Base-by-base conservation (phyloP, 2,888 invertebrate genomes). In the Synanthedon tipuliformis region DNA sequence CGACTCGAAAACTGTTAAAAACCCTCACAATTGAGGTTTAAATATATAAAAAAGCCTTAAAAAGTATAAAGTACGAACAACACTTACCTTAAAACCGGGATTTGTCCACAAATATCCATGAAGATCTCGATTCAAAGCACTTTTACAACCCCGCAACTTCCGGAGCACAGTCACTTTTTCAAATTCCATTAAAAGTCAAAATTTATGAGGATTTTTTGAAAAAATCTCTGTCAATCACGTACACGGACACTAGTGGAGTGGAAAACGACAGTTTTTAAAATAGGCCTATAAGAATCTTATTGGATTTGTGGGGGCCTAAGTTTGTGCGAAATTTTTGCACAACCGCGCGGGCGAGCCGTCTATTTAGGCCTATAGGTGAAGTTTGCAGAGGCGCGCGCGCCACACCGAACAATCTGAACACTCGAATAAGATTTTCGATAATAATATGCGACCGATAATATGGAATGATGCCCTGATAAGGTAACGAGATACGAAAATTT, bases 211-310 rank as follows among this genome's bases (percentile, higher is more conserved):
- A 59, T 59, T 70, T 69, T 64, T 52, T 48, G 34, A 18, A 60
- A 66, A 73, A 80, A 69, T 59, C 53, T 57, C 53, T 57, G 57
- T 71, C 69, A 79, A 72, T 67, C 65, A 41, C 54, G 68, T 62
- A 71, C 63, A 67, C 50, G 49, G 61, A 34, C 54, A 64, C 65
- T 68, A 66, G 56, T 45, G n/a, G 60, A 57, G 53, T 59, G 57
- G 53, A 61, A 65, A 68, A 56, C 50, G 57, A 54, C 51, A 59
- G 61, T 67, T 60, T 62, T 68, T 67, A 71, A 81, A 82, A 81
- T 84, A 81, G 85, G 85, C 85, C 85, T 86, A 86, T 75, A 83
- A 72, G 82, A 85, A 79, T 86, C 82, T 85, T 85, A 82, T 83
- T 79, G 73, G 83, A 66, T 61, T 64, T 65, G 60, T 64, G 62